Evolutionary conservation across 2,797 vertebrate genomes (phyloP), one percentile per base, ranked within the genome.

Genomic region (Sylvia borin): DNA sequence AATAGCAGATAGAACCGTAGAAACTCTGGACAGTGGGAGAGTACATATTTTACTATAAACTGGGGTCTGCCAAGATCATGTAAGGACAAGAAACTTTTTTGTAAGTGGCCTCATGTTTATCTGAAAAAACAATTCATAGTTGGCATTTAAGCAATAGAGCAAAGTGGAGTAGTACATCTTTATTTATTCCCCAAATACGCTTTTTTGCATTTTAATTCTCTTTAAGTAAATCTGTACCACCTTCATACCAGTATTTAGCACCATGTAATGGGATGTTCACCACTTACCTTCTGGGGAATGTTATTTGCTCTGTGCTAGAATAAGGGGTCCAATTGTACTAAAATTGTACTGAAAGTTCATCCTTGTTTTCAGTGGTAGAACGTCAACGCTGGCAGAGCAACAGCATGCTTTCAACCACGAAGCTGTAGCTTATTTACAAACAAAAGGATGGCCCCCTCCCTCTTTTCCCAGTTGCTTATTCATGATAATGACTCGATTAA

Each of bases 351-450:
- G 22, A 81, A 85, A 86, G 80, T 78, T 90, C 85, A 74, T 84
- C 48, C 71, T 75, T 53, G 85, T 83, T 95, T 91, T 96, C 83
- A 86, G 88, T 9, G 0, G 65, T 20, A 93, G 76, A 83, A 82
- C 4, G 0, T 90, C 86, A 88, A 27, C 0, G 55, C 66, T 91
- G 91, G 73, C 96, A 88, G 42, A 94, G 85, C 92, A 92, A 95
- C 90, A 94, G 73, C 94, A 94, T 80, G 77, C 92, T 94, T 92
- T 95, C 29, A 13, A 93, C 71, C 82, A 83, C 82, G 91, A 94
- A 96, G 96, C 94, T 93, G 93, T 78, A 95, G 90, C 85, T 88
- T 96, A 97, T 96, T 96, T 96, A 95, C 95, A 97, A 83, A 93
- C 62, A 78, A 92, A 88, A 95, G 65, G 92, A 88, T 84, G 73